Evolutionary conservation across 2,888 invertebrate genomes (phyloP).

Genomic region (Lasioglossum calceatum): DNA sequence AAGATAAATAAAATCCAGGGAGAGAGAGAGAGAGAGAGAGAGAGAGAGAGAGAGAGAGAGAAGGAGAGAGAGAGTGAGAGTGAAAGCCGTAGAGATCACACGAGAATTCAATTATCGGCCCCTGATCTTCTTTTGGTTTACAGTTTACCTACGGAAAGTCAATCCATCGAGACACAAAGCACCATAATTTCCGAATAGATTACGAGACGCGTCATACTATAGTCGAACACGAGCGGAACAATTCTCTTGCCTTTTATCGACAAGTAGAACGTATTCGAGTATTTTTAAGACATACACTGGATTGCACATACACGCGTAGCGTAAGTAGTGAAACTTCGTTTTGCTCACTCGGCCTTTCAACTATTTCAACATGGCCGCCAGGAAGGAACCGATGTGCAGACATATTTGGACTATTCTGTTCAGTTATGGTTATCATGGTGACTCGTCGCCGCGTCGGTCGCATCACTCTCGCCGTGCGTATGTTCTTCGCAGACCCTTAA

Average conservation of each 20-base stretch:
- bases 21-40: neutral
- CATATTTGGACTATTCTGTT: neutral
- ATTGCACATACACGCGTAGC: slow-evolving; percentile 63
- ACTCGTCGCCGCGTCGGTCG: slow-evolving; percentile 13
- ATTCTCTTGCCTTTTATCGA: slow-evolving; percentile 75
- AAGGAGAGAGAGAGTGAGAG: neutral
- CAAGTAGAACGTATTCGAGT: slow-evolving; percentile 72
- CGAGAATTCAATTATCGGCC: slow-evolving; percentile 51
- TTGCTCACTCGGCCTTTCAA: slow-evolving; percentile 50
- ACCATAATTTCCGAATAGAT: slow-evolving; percentile 60
- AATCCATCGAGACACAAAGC: slow-evolving; percentile 70
- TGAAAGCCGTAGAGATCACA: slow-evolving; percentile 41
- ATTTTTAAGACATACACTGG: slow-evolving; percentile 72
- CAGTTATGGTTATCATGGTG: neutral
- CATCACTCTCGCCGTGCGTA: slow-evolving; percentile 35
- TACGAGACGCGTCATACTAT: slow-evolving; percentile 67
- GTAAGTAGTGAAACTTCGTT: slow-evolving; percentile 65
- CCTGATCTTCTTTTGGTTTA: slow-evolving; percentile 65
- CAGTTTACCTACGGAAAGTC: slow-evolving; percentile 72
- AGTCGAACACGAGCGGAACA: slow-evolving; percentile 73
- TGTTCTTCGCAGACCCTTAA: slow-evolving; percentile 21
- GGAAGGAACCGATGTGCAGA: slow-evolving; percentile 19
- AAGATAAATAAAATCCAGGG: neutral
- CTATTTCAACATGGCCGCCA: slow-evolving; percentile 33
- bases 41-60: neutral